phyloP scores from a whole-genome alignment of 2,797 vertebrate species.

The Tadarida brasiliensis region DNA sequence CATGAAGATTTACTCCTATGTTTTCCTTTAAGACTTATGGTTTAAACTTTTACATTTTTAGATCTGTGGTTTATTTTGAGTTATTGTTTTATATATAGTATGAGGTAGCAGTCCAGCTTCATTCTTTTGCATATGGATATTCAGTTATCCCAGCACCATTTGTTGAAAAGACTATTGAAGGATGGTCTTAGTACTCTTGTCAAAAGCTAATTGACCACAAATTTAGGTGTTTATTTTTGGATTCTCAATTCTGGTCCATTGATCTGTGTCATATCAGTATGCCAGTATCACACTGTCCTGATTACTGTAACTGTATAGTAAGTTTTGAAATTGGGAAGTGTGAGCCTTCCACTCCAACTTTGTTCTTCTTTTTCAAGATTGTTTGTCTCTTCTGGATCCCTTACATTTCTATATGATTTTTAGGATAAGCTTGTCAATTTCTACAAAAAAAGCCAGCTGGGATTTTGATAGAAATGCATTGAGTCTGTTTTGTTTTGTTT shows the following conservation, averaged over 20 bases:
- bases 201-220: not conserved
- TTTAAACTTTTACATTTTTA: slow-evolving; percentile 18
- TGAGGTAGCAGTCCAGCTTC: not conserved
- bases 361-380: not conserved
- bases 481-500: slow-evolving; percentile 13
- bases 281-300: not conserved
- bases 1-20: not conserved
- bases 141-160: not conserved
- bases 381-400: not conserved
- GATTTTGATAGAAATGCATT: not conserved
- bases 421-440: not conserved
- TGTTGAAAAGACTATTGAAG: slow-evolving; percentile 4
- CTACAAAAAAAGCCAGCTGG: not conserved
- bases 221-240: not conserved
- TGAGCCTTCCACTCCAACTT: not conserved
- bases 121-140: not conserved
- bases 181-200: not conserved
- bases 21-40: slow-evolving; percentile 7
- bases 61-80: not conserved
- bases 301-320: not conserved
- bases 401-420: slow-evolving; percentile 19
- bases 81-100: not conserved
- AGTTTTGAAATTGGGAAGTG: slow-evolving; percentile 9
- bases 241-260: not conserved
- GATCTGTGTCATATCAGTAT: not conserved